These are phyloP conservation scores for Aphelenchoides besseyi DNA, from an alignment of 1,140 invertebrate species.

Conservation along the genomic window DNA sequence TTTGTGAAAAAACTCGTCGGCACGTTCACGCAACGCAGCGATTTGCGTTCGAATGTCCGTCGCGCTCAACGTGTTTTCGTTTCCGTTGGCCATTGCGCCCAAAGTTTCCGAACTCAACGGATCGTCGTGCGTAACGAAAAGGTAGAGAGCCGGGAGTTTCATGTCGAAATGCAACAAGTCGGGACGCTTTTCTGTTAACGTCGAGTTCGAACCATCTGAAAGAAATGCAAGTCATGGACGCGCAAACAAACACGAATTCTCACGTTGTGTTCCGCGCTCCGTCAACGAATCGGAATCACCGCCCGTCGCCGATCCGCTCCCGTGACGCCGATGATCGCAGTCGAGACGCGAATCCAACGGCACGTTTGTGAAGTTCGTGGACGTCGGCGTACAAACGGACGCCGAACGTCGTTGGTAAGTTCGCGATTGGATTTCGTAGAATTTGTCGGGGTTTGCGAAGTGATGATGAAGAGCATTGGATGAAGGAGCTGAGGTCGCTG, in stretches of 20 bases:
- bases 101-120: conserved; percentile 19
- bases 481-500: background rate
- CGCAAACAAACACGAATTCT: conserved; percentile 13
- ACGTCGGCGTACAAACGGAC: background rate
- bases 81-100: background rate
- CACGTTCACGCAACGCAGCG: conserved; percentile 22
- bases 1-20: conserved; percentile 28
- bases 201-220: conserved; percentile 33
- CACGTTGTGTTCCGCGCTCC: conserved; percentile 25
- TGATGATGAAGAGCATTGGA: background rate
- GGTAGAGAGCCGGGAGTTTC: conserved; percentile 26
- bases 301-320: conserved; percentile 6
- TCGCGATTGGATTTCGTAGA: background rate
- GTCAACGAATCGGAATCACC: conserved; percentile 23
- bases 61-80: background rate
- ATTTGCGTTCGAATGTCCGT: conserved; percentile 3
- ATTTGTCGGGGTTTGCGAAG: background rate
- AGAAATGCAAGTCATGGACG: conserved; percentile 7
- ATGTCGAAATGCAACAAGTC: conserved; percentile 38
- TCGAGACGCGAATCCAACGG: background rate
- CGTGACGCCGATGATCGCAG: conserved; percentile 11
- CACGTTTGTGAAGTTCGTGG: conserved; percentile 1
- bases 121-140: conserved; percentile 44
- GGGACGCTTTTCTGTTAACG: conserved; percentile 40
- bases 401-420: conserved; percentile 5